Evolutionary conservation across 2,797 vertebrate species (phyloP), one percentile per base, ranked within the genome.

Genomic region (Pempheris klunzingeri): DNA sequence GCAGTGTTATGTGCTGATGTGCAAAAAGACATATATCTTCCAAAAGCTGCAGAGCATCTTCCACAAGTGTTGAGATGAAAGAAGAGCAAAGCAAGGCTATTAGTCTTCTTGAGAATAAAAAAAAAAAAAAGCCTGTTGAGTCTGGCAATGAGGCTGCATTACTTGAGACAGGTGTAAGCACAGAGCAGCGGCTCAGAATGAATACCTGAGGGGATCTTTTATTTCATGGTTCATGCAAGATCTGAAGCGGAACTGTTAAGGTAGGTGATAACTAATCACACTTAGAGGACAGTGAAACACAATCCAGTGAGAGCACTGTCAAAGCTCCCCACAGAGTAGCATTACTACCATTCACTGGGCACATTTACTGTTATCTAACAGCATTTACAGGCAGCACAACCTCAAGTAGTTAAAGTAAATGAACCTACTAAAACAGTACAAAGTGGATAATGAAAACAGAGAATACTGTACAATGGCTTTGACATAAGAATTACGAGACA

Each of bases 221-320:
- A 80, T 71, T 80, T 79, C 83, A 87, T 64, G 82, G 50, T 69
- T 77, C 50, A 57, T 60, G 68, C 24, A 46, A 70, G 22, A 61
- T 78, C 68, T 60, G 55, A 70, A 71, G 74, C 26, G 32, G 65
- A 86, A 67, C 74, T 69, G 60, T 78, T 71, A 50, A 61, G 26
- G 74, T 22, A 43, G 81, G 71, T 83, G 74, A 85, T 65, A 82
- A 90, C 67, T 84, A 78, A 86, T 80, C 49, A 85, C 84, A 84
- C 77, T n/a, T 32, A 3, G 46, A 83, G 69, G 65, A 87, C 50
- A 63, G 67, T 82, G 87, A 90, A 89, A 93, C 74, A 78, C 62
- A 88, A 87, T 64, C 79, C 73, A 80, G 50, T 41, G 57, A 70
- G 38, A 63, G 61, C 59, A 46, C 41, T 41, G 41, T 64, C 38